Evolutionary conservation across 2,888 invertebrate species (phyloP).

Genomic region (Callinectes sapidus): DNA sequence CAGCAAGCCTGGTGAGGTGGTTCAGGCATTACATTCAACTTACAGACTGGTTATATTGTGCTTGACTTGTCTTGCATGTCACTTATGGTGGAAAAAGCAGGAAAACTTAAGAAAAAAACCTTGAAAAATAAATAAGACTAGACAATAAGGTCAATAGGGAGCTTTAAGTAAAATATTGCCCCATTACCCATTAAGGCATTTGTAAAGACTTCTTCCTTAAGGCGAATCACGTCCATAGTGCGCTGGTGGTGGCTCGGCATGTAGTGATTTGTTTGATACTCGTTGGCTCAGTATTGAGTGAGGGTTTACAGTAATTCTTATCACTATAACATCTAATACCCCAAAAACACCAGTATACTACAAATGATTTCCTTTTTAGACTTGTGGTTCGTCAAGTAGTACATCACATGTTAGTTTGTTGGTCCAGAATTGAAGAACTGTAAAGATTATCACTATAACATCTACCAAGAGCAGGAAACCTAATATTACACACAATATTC

Average conservation of each 20-base stretch:
- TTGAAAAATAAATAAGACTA: conserved; percentile 20
- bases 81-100: neutral
- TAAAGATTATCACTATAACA: neutral
- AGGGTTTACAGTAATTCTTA: neutral
- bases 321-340: neutral
- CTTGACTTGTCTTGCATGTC: neutral
- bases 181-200: conserved; percentile 29
- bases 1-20: neutral
- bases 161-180: conserved; percentile 28
- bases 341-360: no score
- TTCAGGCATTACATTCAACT: neutral
- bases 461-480: neutral
- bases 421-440: neutral
- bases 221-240: neutral
- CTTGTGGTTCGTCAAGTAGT: no score
- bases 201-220: conserved; percentile 16
- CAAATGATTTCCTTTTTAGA: no score
- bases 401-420: no score
- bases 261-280: neutral
- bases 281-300: neutral
- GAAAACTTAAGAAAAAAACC: neutral
- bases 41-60: neutral
- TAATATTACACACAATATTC: neutral
- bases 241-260: neutral
- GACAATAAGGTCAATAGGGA: conserved; percentile 21